Conservation (phyloP, 2,888 invertebrate species). For the Erebia ligea region DNA sequence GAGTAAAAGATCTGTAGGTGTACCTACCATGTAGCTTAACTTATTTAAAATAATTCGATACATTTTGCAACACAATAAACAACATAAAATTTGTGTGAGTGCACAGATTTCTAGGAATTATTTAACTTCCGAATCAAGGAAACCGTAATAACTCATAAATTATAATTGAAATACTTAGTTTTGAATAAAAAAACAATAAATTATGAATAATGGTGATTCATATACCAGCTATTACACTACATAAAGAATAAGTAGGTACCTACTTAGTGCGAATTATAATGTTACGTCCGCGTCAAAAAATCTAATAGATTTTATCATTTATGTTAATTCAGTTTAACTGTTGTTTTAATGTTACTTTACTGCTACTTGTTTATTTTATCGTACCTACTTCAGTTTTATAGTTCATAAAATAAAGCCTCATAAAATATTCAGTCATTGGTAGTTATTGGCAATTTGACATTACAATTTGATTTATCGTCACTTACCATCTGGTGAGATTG, state of each 20-base stretch:
- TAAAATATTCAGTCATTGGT: neutral
- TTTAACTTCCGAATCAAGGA: too few relatives aligned
- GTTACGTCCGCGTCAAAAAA: neutral
- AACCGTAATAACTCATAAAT: too few relatives aligned
- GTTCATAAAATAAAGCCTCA: neutral
- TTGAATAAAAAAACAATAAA: neutral
- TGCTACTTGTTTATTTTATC: neutral
- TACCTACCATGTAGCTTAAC: too few relatives aligned
- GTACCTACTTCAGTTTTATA: neutral
- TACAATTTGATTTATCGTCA: too few relatives aligned
- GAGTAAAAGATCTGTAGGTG: too few relatives aligned
- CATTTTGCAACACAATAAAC: too few relatives aligned
- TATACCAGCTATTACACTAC: neutral
- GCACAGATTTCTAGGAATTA: too few relatives aligned
- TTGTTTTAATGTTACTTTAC: slow-evolving; percentile 4
- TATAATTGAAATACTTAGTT: neutral
- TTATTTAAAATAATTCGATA: too few relatives aligned
- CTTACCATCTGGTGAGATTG: too few relatives aligned
- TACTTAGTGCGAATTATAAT: neutral
- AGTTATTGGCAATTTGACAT: neutral
- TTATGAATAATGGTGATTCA: neutral
- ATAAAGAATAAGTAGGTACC: neutral
- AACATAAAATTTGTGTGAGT: too few relatives aligned
- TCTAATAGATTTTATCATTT: neutral
- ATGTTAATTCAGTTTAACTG: slow-evolving; percentile 1